phyloP scores from a whole-genome alignment of 2,113 vertebrate species.

The Physeter macrocephalus region DNA sequence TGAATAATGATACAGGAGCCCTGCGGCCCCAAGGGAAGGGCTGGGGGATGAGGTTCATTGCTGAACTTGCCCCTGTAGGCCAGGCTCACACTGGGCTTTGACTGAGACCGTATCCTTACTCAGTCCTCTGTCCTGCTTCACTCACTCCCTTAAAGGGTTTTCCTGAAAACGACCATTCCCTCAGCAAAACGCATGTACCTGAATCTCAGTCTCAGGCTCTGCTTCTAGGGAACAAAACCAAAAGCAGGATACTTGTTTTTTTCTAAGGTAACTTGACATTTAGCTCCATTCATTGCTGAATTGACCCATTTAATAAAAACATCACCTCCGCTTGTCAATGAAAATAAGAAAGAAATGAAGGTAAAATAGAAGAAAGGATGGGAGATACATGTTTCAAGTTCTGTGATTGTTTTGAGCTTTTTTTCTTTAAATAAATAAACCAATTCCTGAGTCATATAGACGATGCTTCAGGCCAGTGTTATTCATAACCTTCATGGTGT shows the following conservation, averaged over 20 bases:
- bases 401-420: neutral
- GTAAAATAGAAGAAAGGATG: neutral
- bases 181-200: neutral
- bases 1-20: neutral
- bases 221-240: neutral
- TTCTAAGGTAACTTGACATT: neutral
- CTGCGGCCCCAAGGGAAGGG: neutral
- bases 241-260: neutral
- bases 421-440: neutral
- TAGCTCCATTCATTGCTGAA: neutral
- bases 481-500: neutral
- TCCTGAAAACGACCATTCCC: neutral
- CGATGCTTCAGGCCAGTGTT: neutral
- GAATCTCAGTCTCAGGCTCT: neutral
- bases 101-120: neutral
- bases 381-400: neutral
- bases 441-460: neutral
- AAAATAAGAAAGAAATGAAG: neutral
- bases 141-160: neutral
- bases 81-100: neutral
- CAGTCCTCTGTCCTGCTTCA: neutral
- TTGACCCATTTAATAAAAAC: neutral
- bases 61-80: rapidly evolving
- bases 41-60: neutral
- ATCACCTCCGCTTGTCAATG: neutral